phyloP scores from a whole-genome alignment of 2,113 vertebrate genomes.

The Gavialis gangeticus region DNA sequence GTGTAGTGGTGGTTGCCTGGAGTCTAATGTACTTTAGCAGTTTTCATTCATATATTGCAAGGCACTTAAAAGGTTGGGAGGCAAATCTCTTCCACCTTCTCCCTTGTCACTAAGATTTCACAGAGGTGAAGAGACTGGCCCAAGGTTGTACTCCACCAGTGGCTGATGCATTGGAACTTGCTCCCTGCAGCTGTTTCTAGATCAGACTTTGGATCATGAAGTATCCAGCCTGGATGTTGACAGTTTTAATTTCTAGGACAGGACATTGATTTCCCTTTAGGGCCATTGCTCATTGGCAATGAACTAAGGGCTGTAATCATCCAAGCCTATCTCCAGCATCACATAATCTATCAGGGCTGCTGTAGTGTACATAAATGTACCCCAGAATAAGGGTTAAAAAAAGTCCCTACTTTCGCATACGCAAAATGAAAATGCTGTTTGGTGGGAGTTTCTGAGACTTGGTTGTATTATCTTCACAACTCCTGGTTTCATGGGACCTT shows the following conservation, averaged over 20 bases:
- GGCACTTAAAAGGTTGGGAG: neutral
- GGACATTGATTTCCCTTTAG: slow-evolving; percentile 34
- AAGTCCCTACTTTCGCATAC: neutral
- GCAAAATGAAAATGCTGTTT: slow-evolving; percentile 16
- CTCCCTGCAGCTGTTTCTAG: neutral
- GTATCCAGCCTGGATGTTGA: neutral
- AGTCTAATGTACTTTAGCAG: neutral
- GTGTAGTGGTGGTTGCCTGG: neutral
- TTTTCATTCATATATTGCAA: neutral
- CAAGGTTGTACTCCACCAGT: neutral
- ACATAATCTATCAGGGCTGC: no score
- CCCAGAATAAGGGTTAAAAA: accelerated
- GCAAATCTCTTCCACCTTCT: neutral
- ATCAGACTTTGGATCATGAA: accelerated
- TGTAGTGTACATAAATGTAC: neutral
- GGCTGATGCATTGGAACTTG: accelerated
- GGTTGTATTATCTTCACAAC: slow-evolving; percentile 42
- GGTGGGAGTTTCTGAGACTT: slow-evolving; percentile 36
- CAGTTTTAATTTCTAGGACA: neutral
- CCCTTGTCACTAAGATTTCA: neutral
- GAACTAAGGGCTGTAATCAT: neutral
- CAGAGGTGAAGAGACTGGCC: neutral
- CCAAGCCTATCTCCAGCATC: neutral
- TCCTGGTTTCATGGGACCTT: slow-evolving; percentile 68
- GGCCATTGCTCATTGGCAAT: neutral